Evolutionary conservation across 2,113 vertebrate species (phyloP), one percentile per base, ranked within the genome.

Genomic region (Odobenus rosmarus): DNA sequence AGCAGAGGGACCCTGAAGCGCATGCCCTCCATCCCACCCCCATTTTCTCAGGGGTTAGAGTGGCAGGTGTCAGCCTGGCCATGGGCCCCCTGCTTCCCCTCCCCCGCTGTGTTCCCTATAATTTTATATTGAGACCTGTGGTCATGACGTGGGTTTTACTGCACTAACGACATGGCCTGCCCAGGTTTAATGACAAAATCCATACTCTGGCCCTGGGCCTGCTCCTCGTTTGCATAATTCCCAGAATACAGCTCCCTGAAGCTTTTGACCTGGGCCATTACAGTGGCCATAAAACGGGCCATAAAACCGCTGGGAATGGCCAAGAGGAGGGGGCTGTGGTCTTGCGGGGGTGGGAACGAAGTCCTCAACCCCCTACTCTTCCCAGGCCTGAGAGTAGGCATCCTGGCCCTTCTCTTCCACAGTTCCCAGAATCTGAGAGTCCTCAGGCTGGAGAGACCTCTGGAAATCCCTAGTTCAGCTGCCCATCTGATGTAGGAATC

Each of bases 151-250:
- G 98, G 99, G 98, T 99, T 99, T 99, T 99, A 99, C 98, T 99
- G 99, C 99, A 99, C 98, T 99, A 99, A 99, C 98, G 99, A 99
- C 98, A 98, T 99, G 98, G 99, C 98, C 99, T 98, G 98, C 98
- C 99, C 99, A 98, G 98, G 98, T 99, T 99, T 99, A 99, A 99
- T 99, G 99, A 99, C 98, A 99, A 99, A 99, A 99, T 99, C 99
- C 98, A 99, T 99, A 99, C 98, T 99, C 99, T 99, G 99, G 98
- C 98, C 99, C 98, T 98, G 98, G 98, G 99, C 98, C 99, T 99
- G 99, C 98, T 99, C 98, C 98, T 99, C 98, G 98, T 99, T 99
- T 99, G 99, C 99, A 99, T 99, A 99, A 99, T 99, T 99, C 98
- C 98, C 98, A 99, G 98, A 99, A 99, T 99, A 98, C 98, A 99